A percentile compares a stretch with the other conserved stretches of the same genome.
Evolutionary conservation across 2,888 invertebrate species (phyloP).

Genomic region (Ectemnius lituratus): DNA sequence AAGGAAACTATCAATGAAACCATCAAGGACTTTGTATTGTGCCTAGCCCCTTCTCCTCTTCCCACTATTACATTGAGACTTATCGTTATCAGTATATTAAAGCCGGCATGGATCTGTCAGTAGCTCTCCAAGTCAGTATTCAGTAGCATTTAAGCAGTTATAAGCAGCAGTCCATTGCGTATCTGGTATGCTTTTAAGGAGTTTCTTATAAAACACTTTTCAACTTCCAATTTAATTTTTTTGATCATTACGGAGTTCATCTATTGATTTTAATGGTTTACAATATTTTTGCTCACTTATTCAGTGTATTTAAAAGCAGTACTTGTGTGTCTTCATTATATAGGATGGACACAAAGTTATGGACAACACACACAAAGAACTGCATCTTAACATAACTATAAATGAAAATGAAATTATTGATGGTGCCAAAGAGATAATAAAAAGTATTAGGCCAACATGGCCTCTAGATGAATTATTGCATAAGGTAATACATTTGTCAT

Average conservation of each 20-base stretch:
- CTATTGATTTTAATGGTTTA: background rate
- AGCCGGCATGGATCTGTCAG: background rate
- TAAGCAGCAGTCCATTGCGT: conserved; percentile 3
- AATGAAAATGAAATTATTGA: conserved; percentile 84
- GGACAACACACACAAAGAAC: conserved; percentile 59
- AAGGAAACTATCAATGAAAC: conserved; percentile 33
- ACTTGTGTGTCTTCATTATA: background rate
- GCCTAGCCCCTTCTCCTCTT: conserved; percentile 9
- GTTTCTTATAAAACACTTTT: background rate
- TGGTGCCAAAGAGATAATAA: conserved; percentile 84
- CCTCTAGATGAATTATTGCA: conserved; percentile 82
- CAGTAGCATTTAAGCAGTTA: conserved; percentile 26
- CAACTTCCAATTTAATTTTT: background rate
- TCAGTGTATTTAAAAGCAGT: background rate
- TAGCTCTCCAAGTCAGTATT: background rate
- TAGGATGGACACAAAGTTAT: conserved; percentile 39
- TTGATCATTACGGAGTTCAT: background rate
- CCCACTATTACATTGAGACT: conserved; percentile 20
- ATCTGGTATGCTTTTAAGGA: conserved; percentile 19
- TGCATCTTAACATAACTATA: conserved; percentile 82
- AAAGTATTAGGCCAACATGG: conserved; percentile 86
- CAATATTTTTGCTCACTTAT: background rate
- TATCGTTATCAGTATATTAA: conserved; percentile 40
- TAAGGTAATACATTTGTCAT: conserved; percentile 81
- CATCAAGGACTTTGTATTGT: conserved; percentile 35